Evolutionary conservation across 2,888 invertebrate genomes (phyloP).

Genomic region (Drosophila pegasa): DNA sequence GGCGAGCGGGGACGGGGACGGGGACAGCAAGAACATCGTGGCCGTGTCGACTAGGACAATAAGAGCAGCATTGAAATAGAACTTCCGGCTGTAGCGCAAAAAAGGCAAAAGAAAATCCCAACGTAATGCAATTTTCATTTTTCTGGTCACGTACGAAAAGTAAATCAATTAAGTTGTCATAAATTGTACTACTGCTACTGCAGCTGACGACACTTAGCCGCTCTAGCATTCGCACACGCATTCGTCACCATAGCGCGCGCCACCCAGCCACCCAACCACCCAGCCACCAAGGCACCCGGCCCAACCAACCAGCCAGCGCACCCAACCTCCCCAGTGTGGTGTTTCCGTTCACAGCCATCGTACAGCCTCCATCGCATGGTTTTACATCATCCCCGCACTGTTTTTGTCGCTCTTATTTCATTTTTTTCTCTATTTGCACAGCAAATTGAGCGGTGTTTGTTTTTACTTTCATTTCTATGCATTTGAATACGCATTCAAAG

Average conservation of each 20-base stretch:
- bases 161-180: constrained; percentile 85
- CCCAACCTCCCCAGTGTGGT: neutral
- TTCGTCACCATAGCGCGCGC: constrained; percentile 11
- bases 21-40: constrained; percentile 22
- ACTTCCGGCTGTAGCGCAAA: constrained; percentile 61
- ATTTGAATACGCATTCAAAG: constrained; percentile 21
- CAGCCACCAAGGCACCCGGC: neutral
- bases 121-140: constrained; percentile 83
- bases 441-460: constrained; percentile 77
- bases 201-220: constrained; percentile 58
- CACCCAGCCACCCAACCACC: neutral
- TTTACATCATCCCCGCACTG: constrained; percentile 39
- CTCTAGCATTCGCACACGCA: constrained; percentile 41
- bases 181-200: constrained; percentile 77
- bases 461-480: constrained; percentile 55
- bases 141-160: constrained; percentile 84
- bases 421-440: constrained; percentile 68
- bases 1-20: too few relatives aligned
- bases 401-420: constrained; percentile 56
- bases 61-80: constrained; percentile 67
- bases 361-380: constrained; percentile 15
- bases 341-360: constrained; percentile 1
- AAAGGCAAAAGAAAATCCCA: constrained; percentile 70
- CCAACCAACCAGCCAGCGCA: neutral
- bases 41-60: constrained; percentile 50